Percentiles rank a stretch among this genome's conserved stretches.
phyloP scores from a whole-genome alignment of 2,113 vertebrate species.

The Zeus faber region DNA sequence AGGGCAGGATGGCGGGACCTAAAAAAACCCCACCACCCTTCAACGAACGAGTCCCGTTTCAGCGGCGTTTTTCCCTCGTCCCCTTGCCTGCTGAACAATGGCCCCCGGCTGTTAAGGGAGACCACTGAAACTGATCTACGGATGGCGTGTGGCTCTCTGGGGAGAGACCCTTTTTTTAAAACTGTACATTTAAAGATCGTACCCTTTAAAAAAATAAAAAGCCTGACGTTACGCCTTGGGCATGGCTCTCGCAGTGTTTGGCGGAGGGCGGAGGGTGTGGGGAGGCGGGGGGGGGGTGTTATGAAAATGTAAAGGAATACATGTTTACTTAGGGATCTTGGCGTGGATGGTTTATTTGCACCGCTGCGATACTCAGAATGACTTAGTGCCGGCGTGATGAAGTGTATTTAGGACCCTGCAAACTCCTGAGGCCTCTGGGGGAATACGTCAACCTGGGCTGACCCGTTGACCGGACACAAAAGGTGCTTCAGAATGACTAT shows the following conservation, averaged over 20 bases:
- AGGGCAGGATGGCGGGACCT: too few relatives aligned
- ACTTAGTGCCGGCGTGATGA: conserved; percentile 15
- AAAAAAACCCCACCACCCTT: too few relatives aligned
- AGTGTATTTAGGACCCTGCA: conserved; percentile 20
- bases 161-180: conserved; percentile 22
- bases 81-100: not conserved
- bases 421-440: not conserved
- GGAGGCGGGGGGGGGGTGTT: too few relatives aligned
- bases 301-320: conserved; percentile 30
- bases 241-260: too few relatives aligned
- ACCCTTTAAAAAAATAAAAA: not conserved
- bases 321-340: conserved; percentile 22
- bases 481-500: not conserved
- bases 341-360: conserved; percentile 19
- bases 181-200: conserved; percentile 15
- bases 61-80: conserved; percentile 9
- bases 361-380: conserved; percentile 23
- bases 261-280: too few relatives aligned
- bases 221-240: too few relatives aligned
- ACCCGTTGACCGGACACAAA: too few relatives aligned
- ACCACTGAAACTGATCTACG: conserved; percentile 26
- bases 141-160: conserved; percentile 18
- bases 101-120: not conserved
- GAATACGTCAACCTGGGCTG: conserved; percentile 2
- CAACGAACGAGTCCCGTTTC: too few relatives aligned